Conservation (phyloP, 2,113 vertebrate species). For the Hyla sarda region DNA sequence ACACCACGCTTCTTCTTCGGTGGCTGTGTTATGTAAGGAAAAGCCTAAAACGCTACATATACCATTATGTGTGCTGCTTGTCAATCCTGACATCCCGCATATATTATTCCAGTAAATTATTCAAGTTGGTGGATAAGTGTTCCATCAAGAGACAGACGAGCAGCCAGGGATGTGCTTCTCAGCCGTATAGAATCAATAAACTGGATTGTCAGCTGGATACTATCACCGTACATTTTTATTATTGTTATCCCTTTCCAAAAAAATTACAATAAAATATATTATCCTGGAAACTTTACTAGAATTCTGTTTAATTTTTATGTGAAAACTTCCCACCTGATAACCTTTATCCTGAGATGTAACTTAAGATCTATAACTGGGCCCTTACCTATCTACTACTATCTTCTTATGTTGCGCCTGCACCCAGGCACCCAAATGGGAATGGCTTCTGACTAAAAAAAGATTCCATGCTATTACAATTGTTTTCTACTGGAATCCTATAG, state of each 20-base stretch:
- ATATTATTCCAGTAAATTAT: constrained; percentile 45
- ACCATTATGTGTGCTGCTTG: not conserved
- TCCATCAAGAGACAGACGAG: constrained; percentile 13
- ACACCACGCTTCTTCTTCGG: not conserved
- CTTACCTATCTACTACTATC: too few relatives aligned
- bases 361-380: too few relatives aligned
- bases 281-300: not conserved
- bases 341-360: too few relatives aligned
- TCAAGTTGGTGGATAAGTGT: constrained; percentile 17
- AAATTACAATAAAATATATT: not conserved
- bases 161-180: not conserved
- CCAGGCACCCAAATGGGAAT: too few relatives aligned
- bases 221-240: not conserved
- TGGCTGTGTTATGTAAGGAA: not conserved
- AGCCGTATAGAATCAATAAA: not conserved
- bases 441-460: too few relatives aligned
- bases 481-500: too few relatives aligned
- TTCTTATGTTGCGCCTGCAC: too few relatives aligned
- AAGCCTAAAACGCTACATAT: not conserved
- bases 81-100: constrained; percentile 15
- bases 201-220: not conserved
- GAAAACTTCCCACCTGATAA: too few relatives aligned
- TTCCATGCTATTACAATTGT: too few relatives aligned
- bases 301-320: not conserved
- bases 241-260: not conserved